These are phyloP conservation scores for Zaprionus taronus DNA, from an alignment of 1,140 invertebrate species.

Conservation along the genomic window DNA sequence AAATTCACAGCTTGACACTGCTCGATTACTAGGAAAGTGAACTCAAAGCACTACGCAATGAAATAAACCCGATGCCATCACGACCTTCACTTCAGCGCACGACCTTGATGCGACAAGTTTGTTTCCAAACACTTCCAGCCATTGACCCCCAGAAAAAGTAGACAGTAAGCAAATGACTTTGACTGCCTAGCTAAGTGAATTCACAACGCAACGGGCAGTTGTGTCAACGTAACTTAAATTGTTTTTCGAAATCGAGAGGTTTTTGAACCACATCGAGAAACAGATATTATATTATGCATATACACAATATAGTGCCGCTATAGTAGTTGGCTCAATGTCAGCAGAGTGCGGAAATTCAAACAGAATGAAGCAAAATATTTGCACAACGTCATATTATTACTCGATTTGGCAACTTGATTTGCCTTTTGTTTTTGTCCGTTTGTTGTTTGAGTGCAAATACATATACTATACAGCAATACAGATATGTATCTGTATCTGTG, in stretches of 20 bases:
- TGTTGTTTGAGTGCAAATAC: slow-evolving; percentile 17
- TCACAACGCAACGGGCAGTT: slow-evolving; percentile 44
- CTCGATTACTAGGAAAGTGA: slow-evolving; percentile 3
- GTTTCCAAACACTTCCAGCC: slow-evolving; percentile 50
- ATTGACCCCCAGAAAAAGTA: slow-evolving; percentile 55
- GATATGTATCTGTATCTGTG: background rate
- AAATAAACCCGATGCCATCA: background rate
- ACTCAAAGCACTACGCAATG: background rate
- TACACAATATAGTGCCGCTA: slow-evolving; percentile 4
- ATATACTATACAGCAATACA: background rate
- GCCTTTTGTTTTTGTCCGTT: slow-evolving; percentile 34
- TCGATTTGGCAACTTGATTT: slow-evolving; percentile 64
- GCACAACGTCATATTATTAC: slow-evolving; percentile 43
- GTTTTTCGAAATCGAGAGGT: slow-evolving; percentile 58
- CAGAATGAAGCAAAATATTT: slow-evolving; percentile 57
- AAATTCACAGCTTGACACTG: slow-evolving; percentile 23
- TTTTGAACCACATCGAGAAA: slow-evolving; percentile 61
- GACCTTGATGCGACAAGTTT: slow-evolving; percentile 34
- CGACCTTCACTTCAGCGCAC: slow-evolving; percentile 28
- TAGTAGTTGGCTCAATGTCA: slow-evolving; percentile 61
- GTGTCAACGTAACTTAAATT: slow-evolving; percentile 78
- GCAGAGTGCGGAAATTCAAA: slow-evolving; percentile 59
- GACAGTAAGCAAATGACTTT: slow-evolving; percentile 16
- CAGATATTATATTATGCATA: background rate
- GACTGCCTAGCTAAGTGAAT: slow-evolving; percentile 38